phyloP scores from a whole-genome alignment of 2,797 vertebrate species.

The Apogon hyalosoma region DNA sequence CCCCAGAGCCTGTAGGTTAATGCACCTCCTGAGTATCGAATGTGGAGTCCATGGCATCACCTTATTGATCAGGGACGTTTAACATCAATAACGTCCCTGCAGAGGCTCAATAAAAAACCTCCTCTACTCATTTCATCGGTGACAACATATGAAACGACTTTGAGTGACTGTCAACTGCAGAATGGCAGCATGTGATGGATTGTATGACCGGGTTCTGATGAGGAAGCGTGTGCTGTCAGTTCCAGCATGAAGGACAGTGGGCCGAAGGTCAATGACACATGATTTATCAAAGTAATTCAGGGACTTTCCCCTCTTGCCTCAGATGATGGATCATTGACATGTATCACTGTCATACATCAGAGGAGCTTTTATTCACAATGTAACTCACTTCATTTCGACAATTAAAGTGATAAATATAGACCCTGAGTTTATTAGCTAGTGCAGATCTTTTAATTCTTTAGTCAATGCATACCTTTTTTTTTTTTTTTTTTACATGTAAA shows the following conservation, averaged over 20 bases:
- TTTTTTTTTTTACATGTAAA: too few species aligned
- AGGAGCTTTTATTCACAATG: neutral
- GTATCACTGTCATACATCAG: neutral
- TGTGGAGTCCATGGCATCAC: slow-evolving; percentile 22
- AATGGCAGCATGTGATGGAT: slow-evolving; percentile 31
- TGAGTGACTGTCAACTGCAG: slow-evolving; percentile 2
- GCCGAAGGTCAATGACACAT: slow-evolving; percentile 5
- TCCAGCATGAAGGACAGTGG: slow-evolving; percentile 19
- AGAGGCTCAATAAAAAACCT: slow-evolving; percentile 27
- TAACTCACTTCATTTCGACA: neutral
- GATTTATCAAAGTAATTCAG: slow-evolving; percentile 32
- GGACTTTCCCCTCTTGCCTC: slow-evolving; percentile 33
- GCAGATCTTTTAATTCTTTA: neutral
- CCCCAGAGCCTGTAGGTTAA: slow-evolving; percentile 13
- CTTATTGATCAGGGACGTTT: slow-evolving; percentile 36
- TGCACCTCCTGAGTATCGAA: slow-evolving; percentile 20
- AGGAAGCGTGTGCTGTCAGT: neutral
- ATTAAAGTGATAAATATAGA: neutral
- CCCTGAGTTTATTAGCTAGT: too few species aligned
- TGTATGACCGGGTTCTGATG: slow-evolving; percentile 3
- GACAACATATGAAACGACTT: slow-evolving; percentile 27
- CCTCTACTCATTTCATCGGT: slow-evolving; percentile 14
- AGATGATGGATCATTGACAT: slow-evolving; percentile 20
- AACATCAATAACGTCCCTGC: slow-evolving; percentile 30
- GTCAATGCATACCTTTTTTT: too few species aligned